These are phyloP conservation scores for Nomada ruficornis DNA, from an alignment of 2,888 invertebrate species.

Conservation along the genomic window DNA sequence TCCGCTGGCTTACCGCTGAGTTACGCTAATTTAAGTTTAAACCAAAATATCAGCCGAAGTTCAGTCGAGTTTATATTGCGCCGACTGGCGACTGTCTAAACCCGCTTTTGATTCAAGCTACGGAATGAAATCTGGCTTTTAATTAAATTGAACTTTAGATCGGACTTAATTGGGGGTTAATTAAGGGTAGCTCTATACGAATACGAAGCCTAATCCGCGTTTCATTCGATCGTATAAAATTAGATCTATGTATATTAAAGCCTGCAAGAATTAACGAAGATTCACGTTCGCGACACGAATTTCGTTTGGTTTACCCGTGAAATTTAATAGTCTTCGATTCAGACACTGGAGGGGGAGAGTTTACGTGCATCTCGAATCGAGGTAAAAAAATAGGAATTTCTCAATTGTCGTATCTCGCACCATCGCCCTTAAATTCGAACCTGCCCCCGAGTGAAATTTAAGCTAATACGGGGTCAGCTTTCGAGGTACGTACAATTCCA, in stretches of 20 bases:
- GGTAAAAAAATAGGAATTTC: too few relatives aligned
- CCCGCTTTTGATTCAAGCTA: background rate
- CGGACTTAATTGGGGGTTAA: background rate
- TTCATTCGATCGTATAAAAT: background rate
- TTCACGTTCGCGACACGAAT: too few relatives aligned
- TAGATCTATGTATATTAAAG: background rate
- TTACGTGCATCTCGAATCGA: too few relatives aligned
- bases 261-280: too few relatives aligned
- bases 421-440: conserved; percentile 4
- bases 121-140: conserved; percentile 1
- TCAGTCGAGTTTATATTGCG: background rate
- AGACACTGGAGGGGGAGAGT: too few relatives aligned
- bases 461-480: background rate
- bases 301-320: too few relatives aligned
- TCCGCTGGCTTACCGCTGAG: background rate
- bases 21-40: background rate
- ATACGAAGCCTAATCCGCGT: background rate
- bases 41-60: background rate
- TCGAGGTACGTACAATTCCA: background rate
- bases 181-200: background rate
- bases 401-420: background rate
- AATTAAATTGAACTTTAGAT: background rate
- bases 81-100: background rate
- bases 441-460: background rate
- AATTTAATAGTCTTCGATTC: too few relatives aligned